Evolutionary conservation across 1,140 invertebrate genomes (phyloP), one percentile per base, ranked within the genome.

Genomic region (Tetragnatha versicolor): DNA sequence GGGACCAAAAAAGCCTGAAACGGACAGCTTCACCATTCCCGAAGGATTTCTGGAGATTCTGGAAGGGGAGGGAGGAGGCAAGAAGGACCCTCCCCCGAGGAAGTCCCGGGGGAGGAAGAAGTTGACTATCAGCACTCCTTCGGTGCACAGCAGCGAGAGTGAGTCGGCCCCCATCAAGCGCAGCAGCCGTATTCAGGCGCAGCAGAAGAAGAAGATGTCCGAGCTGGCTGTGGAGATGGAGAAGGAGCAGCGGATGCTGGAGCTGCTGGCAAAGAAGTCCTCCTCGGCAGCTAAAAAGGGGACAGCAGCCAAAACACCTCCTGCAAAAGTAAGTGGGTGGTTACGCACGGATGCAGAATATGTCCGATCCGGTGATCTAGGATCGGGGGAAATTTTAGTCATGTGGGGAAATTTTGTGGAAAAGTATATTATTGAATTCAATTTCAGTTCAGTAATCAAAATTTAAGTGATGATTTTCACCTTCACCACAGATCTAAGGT

Each of bases 131-230:
- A 79, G 47, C 33, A 55, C 49, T n/a, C 33, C 68, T 20, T 69
- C 66, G 10, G 20, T 53, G 7, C 49, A 58, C n/a, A 75, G 49
- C 22, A 63, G 68, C 35, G 63, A 65, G 53, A 49, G 47, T 39
- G 65, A 80, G 17, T 70, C 65, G 4, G 35, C 65, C 20, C 72
- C 51, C 20, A 70, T 68, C 63, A 79, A 83, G 89, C 90, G 82
- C 88, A 89, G n/a, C 88, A 89, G 61, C 89, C 90, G 82, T 91
- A 92, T 84, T 55, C 79, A 80, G 73, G 69, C 77, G n/a, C 60
- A 78, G 27, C 82, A 82, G 66, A 82, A 84, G 83, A 83, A 82
- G 66, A 81, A 82, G 55, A 66, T 78, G 47, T 53, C 76, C 9
- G 81, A 83, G 29, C 27, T 83, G 31, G 73, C 77, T 35, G 80